Evolutionary conservation across 2,888 invertebrate genomes (phyloP), one percentile per base, ranked within the genome.

Genomic region (Polia nebulosa): DNA sequence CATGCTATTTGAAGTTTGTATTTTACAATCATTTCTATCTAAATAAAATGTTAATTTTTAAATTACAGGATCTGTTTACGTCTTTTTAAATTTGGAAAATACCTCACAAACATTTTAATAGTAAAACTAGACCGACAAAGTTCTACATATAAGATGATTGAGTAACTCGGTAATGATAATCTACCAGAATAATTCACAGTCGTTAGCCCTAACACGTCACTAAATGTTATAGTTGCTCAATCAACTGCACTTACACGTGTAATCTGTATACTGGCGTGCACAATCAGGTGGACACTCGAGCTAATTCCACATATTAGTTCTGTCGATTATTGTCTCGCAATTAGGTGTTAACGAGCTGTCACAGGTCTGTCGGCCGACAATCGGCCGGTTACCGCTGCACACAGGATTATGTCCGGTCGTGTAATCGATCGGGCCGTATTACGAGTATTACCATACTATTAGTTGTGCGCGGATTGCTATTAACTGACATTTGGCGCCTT

Each of bases 321-420:
- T 71, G 84, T 80, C 81, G 72, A 84, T 82, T 78, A 82, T 81
- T 83, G 78, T 71, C 64, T 77, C 64, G 58, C 76, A 81, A 83
- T 85, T 80, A 81, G 71, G 71, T 78, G 84, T 63, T 83, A 83
- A 85, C 77, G 79, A 83, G 81, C 79, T 81, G 80, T 82, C 74
- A 72, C 65, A 53, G 55, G 55, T 73, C 72, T 64, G 61, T 77
- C 71, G 62, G 20, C 39, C 53, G 65, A 82, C 80, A 72, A 72
- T 72, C 68, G 69, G 49, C 68, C 82, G 64, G 67, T 76, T 78
- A 63, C 60, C 47, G 76, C 49, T 68, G 72, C 52, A 72, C 61
- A 72, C 68, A 62, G 82, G 69, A 84, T 83, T 83, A 80, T 78
- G 81, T 73, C 72, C 83, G 78, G 75, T 51, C 63, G 75, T 72